phyloP scores from a whole-genome alignment of 1,140 invertebrate species.

The Trinorchestia longiramus region DNA sequence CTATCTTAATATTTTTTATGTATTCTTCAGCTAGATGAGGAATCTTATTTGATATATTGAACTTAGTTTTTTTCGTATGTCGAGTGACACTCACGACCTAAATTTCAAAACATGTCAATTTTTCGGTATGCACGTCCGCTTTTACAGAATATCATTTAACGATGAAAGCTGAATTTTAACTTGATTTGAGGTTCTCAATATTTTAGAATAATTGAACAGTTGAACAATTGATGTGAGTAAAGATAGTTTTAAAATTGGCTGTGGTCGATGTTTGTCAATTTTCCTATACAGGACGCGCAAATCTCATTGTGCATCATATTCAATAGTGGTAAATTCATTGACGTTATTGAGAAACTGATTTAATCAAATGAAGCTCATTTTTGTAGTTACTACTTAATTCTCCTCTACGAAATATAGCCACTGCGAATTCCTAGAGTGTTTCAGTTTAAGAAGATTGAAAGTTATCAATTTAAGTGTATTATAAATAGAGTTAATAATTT shows the following conservation, averaged over 20 bases:
- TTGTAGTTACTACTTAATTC: not conserved
- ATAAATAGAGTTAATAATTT: not conserved
- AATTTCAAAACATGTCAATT: not conserved
- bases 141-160: not conserved
- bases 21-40: not conserved
- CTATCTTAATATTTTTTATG: not conserved
- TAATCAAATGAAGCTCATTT: not conserved
- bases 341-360: not conserved
- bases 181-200: not conserved
- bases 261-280: too few relatives aligned
- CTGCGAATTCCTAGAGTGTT: not conserved
- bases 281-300: too few relatives aligned
- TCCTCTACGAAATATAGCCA: not conserved
- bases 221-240: not conserved
- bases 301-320: too few relatives aligned
- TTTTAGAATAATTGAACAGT: not conserved
- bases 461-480: not conserved
- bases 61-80: not conserved
- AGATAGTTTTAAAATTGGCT: too few relatives aligned
- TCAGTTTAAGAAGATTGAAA: not conserved
- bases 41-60: not conserved
- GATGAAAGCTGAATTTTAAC: not conserved
- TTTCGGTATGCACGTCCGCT: not conserved
- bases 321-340: too few relatives aligned
- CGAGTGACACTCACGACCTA: not conserved